Conservation (phyloP, 2,888 invertebrate species). For the Crepidodera aurea region DNA sequence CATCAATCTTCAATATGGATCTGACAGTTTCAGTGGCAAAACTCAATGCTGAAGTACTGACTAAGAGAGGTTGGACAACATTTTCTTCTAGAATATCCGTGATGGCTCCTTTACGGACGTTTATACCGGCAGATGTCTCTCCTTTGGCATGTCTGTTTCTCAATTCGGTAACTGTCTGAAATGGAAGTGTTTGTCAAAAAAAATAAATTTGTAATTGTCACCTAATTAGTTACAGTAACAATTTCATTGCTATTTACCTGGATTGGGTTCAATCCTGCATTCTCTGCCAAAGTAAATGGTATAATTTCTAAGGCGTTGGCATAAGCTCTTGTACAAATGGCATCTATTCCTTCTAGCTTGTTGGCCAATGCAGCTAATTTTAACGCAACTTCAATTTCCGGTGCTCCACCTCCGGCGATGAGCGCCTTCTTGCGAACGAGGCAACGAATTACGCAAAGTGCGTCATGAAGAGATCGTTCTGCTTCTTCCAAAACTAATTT, state of each 20-base stretch:
- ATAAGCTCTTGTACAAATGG: constrained; percentile 94
- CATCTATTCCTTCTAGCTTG: constrained; percentile 88
- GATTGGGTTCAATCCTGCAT: constrained; percentile 68
- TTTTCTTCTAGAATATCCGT: constrained; percentile 97
- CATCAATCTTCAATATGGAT: constrained; percentile 98
- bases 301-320: constrained; percentile 96
- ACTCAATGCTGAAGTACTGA: constrained; percentile 91
- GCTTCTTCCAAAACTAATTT: constrained; percentile 84
- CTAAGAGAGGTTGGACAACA: constrained; percentile 96
- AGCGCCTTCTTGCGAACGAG: constrained; percentile 92
- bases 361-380: constrained; percentile 83
- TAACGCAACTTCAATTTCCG: constrained; percentile 93
- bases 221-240: no score
- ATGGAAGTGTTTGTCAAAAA: constrained; percentile 28
- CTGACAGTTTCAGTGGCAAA: constrained; percentile 97
- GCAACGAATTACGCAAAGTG: constrained; percentile 92
- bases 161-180: constrained; percentile 90
- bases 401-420: constrained; percentile 96
- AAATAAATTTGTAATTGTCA: no score
- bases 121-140: constrained; percentile 89
- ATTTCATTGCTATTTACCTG: no score
- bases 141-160: constrained; percentile 92
- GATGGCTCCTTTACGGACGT: constrained; percentile 95
- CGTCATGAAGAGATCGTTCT: constrained; percentile 83
- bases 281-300: constrained; percentile 90